These are phyloP conservation scores for Prosapia bicincta DNA, from an alignment of 2,888 invertebrate species.

Conservation along the genomic window DNA sequence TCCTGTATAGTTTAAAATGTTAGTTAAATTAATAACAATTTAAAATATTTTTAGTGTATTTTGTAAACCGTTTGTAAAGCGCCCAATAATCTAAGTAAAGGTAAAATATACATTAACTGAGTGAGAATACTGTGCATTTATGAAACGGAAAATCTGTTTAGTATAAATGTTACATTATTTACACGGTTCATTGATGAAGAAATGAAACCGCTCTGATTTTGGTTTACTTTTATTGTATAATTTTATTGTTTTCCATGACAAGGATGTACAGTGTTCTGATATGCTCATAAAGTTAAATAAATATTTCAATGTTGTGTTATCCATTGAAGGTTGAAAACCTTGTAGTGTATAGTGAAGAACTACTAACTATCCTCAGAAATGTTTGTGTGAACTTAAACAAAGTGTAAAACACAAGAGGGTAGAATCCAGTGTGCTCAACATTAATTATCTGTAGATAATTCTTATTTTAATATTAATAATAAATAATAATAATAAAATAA, in stretches of 20 bases:
- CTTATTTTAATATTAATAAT: slow-evolving; percentile 32
- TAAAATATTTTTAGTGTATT: too few relatives aligned
- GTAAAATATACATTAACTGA: background rate
- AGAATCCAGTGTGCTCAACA: slow-evolving; percentile 28
- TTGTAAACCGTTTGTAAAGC: background rate
- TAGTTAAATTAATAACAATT: too few relatives aligned
- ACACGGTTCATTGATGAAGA: too few relatives aligned
- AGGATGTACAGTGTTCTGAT: background rate
- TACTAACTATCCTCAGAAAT: background rate
- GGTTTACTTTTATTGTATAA: too few relatives aligned
- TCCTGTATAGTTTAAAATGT: too few relatives aligned
- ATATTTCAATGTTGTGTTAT: slow-evolving; percentile 26
- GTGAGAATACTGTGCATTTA: background rate
- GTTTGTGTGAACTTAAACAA: slow-evolving; percentile 3
- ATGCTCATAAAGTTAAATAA: background rate
- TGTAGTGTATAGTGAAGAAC: background rate
- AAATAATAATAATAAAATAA: slow-evolving; percentile 27
- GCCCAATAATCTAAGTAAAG: background rate
- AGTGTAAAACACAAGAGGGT: slow-evolving; percentile 13
- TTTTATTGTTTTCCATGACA: too few relatives aligned
- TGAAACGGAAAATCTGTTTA: too few relatives aligned
- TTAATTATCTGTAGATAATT: slow-evolving; percentile 30
- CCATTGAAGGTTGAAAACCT: slow-evolving; percentile 5
- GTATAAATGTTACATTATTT: too few relatives aligned
- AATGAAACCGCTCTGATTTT: too few relatives aligned